Evolutionary conservation across 1,140 invertebrate species (phyloP), one percentile per base, ranked within the genome.

Genomic region (Megalonaias nervosa): DNA sequence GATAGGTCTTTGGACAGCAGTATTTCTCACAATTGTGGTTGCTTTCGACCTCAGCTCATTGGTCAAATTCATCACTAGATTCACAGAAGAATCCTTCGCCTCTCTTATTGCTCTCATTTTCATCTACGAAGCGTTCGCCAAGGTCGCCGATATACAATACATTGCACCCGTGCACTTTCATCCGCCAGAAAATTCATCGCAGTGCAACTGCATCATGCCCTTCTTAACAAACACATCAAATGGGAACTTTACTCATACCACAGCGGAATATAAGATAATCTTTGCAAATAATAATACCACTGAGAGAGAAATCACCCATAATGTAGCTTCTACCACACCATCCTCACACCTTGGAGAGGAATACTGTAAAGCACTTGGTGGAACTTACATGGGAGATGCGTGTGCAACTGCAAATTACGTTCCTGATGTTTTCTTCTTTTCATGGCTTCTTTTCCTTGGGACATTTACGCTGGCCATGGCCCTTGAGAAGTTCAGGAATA

Each of bases 71-170:
- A 99, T 99, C 75, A 99, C 98, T 14, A 94, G 98, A 16, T 99
- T 99, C 90, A 99, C 98, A 0, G 98, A 99, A 92, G 98, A 99
- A 92, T 99, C 98, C 90, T 99, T 99, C 91, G 98, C 98, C 31
- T 98, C 97, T 0, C 92, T 99, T 11, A 99, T 99, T 87, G 98
- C 98, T 3, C 95, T 99, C 82, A 99, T 99, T 88, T 99, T 99
- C 91, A 98, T 99, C 89, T 97, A 97, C 89, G 99, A 99, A 93
- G 97, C 98, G 88, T 90, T 94, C 77, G 90, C 92, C 75, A 94
- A 94, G 80, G 70, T 78, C 14, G 68, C 60, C 23, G 60, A n/a
- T 23, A 62, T 23, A n/a, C 60, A 12, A 62, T 62, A n/a, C 13
- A 19, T 23, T 89, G 13, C 69, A 12, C 87, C 86, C 0, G 76